Evolutionary conservation across 2,888 invertebrate genomes (phyloP).

Genomic region (Eupeodes luniger): DNA sequence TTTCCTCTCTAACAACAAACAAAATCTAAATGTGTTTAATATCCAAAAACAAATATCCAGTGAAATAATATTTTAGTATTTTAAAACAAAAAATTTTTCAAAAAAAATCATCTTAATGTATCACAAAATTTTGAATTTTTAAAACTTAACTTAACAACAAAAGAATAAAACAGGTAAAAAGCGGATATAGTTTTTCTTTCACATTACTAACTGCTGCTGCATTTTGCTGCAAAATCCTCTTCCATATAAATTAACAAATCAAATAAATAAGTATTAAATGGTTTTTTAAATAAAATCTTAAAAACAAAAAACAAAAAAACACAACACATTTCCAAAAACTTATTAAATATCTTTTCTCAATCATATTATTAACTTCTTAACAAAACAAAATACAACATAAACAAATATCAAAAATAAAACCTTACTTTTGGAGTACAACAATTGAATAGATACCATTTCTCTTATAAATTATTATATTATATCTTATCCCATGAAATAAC

Average conservation of each 20-base stretch:
- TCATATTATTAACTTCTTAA: constrained; percentile 60
- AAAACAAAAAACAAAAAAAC: constrained; percentile 34
- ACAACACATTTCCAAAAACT: constrained; percentile 70
- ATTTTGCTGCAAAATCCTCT: constrained; percentile 72
- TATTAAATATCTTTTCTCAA: constrained; percentile 69
- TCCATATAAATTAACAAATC: constrained; percentile 46
- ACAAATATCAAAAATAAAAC: constrained; percentile 66
- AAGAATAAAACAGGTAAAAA: constrained; percentile 36
- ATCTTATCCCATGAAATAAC: constrained; percentile 73
- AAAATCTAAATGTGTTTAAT: constrained; percentile 71
- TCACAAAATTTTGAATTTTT: constrained; percentile 63
- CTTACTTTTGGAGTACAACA: constrained; percentile 72
- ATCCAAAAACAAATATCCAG: constrained; percentile 67
- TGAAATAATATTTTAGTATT: constrained; percentile 73
- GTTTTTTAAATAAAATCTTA: constrained; percentile 23
- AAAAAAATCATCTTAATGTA: constrained; percentile 67
- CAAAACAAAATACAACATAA: constrained; percentile 34
- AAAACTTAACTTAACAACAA: constrained; percentile 18
- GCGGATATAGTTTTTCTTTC: constrained; percentile 48
- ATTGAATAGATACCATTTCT: constrained; percentile 59
- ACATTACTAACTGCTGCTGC: constrained; percentile 41
- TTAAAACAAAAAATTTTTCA: constrained; percentile 34
- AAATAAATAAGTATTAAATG: constrained; percentile 66
- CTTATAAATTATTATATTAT: constrained; percentile 57
- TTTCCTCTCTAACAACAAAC: constrained; percentile 64